Evolutionary conservation across 2,888 invertebrate genomes (phyloP), one percentile per base, ranked within the genome.

Genomic region (Junonia oenone): DNA sequence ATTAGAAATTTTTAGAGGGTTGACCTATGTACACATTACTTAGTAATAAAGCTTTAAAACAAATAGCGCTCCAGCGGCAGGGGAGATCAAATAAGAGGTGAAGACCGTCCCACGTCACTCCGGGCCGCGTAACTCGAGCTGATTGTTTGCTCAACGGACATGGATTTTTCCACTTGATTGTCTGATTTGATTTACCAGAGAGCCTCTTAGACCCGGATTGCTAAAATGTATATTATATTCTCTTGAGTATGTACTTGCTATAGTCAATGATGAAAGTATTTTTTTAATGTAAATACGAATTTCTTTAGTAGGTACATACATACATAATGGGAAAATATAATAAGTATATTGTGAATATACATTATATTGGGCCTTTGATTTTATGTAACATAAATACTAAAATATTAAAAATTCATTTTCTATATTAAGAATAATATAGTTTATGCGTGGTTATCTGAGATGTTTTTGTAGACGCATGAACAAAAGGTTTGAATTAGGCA

Each of bases 151-250:
- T 74, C 81, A 79, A 72, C 77, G 81, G 77, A 87, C 88, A 84
- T 80, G 80, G 88, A 89, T 88, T 90, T 90, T 89, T 90, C 88
- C 86, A 89, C 87, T 88, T 90, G 89, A 89, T 90, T 89, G 87
- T 90, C 88, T 83, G 89, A 89, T 90, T 87, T 85, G 85, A 89
- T 89, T 90, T 88, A 79, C 81, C 80, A 73, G 73, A 79, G 78
- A 70, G 68, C 71, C 73, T 74, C 79, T 78, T 74, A 70, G 75
- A 76, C 76, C 66, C 72, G 80, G 68, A 68, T 68, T 66, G 66
- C 62, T 40, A 62, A 61, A 60, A 72, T 56, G 53, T 62, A 38
- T 19, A 31, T 22, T 46, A 45, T 50, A 38, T 40, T 6, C 13
- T 13, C 26, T 22, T 13, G 9, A 38, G 27, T 55, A 46, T 40